Conservation (phyloP, 2,888 invertebrate genomes). For the Lysandra bellargus region DNA sequence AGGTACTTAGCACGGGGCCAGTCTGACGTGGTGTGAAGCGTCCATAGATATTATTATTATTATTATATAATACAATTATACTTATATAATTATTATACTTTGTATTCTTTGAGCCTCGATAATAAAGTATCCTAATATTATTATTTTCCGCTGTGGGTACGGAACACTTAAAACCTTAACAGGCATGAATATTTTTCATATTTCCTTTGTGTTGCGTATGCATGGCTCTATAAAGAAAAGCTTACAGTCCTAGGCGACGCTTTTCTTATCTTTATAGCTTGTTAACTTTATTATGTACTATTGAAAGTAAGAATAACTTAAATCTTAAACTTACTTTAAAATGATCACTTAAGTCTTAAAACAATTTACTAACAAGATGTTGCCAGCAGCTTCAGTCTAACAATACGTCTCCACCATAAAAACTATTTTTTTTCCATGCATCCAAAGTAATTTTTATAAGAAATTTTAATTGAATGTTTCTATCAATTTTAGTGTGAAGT, state of each 20-base stretch:
- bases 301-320: neutral
- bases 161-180: neutral
- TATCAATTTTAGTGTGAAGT: too few relatives aligned
- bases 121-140: neutral
- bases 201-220: neutral
- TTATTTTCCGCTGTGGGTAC: neutral
- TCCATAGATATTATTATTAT: too few relatives aligned
- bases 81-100: neutral
- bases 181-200: neutral
- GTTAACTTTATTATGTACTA: neutral
- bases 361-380: too few relatives aligned
- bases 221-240: neutral
- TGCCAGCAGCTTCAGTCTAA: too few relatives aligned
- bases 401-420: neutral
- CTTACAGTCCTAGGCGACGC: neutral
- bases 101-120: neutral
- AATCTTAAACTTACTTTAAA: neutral
- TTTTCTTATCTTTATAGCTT: conserved; percentile 2
- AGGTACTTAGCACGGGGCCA: too few relatives aligned
- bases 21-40: too few relatives aligned
- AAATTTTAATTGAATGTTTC: too few relatives aligned
- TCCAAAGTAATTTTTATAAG: too few relatives aligned
- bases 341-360: too few relatives aligned
- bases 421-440: neutral
- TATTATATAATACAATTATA: too few relatives aligned